Percentiles rank a stretch among this genome's conserved stretches.
These are phyloP conservation scores for Hyposmocoma kahamanoa DNA, from an alignment of 1,140 invertebrate genomes.

Conservation along the genomic window DNA sequence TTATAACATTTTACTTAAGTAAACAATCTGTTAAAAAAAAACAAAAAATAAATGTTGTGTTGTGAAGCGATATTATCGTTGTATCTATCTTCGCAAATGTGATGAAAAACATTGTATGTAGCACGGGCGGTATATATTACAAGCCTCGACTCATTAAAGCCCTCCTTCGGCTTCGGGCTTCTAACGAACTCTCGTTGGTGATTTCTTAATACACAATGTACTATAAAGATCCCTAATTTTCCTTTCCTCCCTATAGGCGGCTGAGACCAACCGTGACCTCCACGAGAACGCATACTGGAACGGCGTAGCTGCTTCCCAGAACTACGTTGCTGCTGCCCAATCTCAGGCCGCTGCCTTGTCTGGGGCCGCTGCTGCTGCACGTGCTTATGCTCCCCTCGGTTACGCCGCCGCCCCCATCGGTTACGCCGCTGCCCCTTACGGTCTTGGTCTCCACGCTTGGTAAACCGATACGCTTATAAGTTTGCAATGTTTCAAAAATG, in stretches of 20 bases:
- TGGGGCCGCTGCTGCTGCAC: slow-evolving; percentile 56
- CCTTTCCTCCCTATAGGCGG: slow-evolving; percentile 21
- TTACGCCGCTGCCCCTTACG: slow-evolving; percentile 23
- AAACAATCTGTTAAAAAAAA: too few relatives aligned
- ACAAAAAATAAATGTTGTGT: too few relatives aligned
- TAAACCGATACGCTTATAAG: slow-evolving; percentile 56
- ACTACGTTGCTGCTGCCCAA: slow-evolving; percentile 72
- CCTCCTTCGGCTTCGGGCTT: too few relatives aligned
- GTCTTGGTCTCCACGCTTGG: slow-evolving; percentile 36
- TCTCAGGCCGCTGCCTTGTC: slow-evolving; percentile 74
- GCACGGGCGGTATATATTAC: too few relatives aligned
- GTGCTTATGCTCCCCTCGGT: slow-evolving; percentile 36
- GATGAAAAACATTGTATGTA: too few relatives aligned
- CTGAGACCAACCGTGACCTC: slow-evolving; percentile 49
- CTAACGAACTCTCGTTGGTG: too few relatives aligned
- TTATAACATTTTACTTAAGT: too few relatives aligned
- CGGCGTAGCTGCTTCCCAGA: slow-evolving; percentile 67
- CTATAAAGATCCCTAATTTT: not conserved
- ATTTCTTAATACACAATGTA: not conserved
- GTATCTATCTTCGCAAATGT: too few relatives aligned
- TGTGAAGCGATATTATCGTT: too few relatives aligned
- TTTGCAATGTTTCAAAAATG: too few relatives aligned
- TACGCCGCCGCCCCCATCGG: slow-evolving; percentile 16
- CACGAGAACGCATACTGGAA: slow-evolving; percentile 65
- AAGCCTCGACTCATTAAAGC: too few relatives aligned